These are phyloP conservation scores for Andrena haemorrhoa DNA, from an alignment of 2,888 invertebrate species.

Conservation along the genomic window DNA sequence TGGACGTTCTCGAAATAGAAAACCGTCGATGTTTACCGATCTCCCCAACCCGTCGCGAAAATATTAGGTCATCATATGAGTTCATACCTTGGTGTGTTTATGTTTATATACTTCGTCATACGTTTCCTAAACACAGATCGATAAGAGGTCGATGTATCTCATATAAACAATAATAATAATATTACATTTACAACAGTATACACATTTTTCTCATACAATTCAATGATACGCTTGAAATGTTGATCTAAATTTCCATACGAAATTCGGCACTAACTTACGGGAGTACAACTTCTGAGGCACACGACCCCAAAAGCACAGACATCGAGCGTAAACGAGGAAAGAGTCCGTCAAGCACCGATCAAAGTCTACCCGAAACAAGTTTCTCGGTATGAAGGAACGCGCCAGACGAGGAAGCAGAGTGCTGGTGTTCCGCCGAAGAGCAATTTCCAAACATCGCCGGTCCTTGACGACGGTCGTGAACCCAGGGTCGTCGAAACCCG, in stretches of 20 bases:
- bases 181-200: too few relatives aligned
- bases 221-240: too few relatives aligned
- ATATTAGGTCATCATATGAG: neutral
- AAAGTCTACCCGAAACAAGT: neutral
- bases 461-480: slow-evolving; percentile 25
- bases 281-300: too few relatives aligned
- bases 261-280: too few relatives aligned
- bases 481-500: slow-evolving; percentile 35
- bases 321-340: neutral
- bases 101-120: too few relatives aligned
- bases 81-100: too few relatives aligned
- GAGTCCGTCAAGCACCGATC: neutral
- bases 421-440: neutral
- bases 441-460: slow-evolving; percentile 6
- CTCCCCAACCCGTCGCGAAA: neutral
- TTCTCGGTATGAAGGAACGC: neutral
- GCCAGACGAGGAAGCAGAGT: neutral
- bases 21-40: neutral
- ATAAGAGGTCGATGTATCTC: too few relatives aligned
- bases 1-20: slow-evolving; percentile 7
- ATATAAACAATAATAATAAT: too few relatives aligned
- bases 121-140: too few relatives aligned
- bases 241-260: too few relatives aligned
- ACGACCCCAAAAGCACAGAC: too few relatives aligned
- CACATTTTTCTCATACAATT: too few relatives aligned